These are phyloP conservation scores for Turritopsis dohrnii DNA, from an alignment of 30 jellyfish, hydroid and myxozoan genomes.

Conservation along the genomic window DNA sequence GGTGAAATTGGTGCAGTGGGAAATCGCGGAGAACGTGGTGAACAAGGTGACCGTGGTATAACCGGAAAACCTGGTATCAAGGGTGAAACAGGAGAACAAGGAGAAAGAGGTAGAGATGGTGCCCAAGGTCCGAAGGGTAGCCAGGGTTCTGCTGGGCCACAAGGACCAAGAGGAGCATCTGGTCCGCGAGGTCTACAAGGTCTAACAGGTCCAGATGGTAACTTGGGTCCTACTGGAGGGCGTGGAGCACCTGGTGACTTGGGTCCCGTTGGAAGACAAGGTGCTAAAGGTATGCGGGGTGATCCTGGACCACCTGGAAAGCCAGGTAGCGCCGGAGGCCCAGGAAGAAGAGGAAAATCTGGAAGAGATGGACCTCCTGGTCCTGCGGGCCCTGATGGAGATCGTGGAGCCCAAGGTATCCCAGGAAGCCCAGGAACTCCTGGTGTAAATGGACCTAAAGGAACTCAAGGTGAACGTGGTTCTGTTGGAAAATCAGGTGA, in stretches of 20 bases:
- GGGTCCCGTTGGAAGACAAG: constrained; percentile 51
- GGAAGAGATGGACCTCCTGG: constrained; percentile 42
- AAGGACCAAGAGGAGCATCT: constrained; percentile 32
- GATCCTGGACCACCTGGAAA: constrained; percentile 57
- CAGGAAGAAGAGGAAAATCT: constrained; percentile 56
- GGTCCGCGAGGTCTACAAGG: constrained; percentile 60
- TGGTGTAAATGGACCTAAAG: constrained; percentile 45
- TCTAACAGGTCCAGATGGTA: constrained; percentile 57
- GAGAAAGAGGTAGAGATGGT: constrained; percentile 54
- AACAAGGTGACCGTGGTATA: constrained; percentile 48
- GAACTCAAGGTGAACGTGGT: constrained; percentile 52
- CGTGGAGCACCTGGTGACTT: constrained; percentile 67
- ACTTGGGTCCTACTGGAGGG: constrained; percentile 59
- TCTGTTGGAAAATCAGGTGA: constrained; percentile 33
- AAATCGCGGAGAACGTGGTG: constrained; percentile 54
- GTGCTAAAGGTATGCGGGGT: constrained; percentile 38
- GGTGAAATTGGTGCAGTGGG: constrained; percentile 55
- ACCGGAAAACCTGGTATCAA: constrained; percentile 34
- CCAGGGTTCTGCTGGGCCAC: constrained; percentile 57
- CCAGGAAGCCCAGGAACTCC: constrained; percentile 64
- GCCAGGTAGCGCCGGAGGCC: constrained; percentile 66
- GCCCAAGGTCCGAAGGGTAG: constrained; percentile 47
- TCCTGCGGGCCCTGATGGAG: constrained; percentile 61
- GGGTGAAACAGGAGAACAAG: constrained; percentile 59
- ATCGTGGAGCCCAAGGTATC: constrained; percentile 50